Conservation (phyloP, 2,797 vertebrate species). For the Phoxinus dragarum region DNA sequence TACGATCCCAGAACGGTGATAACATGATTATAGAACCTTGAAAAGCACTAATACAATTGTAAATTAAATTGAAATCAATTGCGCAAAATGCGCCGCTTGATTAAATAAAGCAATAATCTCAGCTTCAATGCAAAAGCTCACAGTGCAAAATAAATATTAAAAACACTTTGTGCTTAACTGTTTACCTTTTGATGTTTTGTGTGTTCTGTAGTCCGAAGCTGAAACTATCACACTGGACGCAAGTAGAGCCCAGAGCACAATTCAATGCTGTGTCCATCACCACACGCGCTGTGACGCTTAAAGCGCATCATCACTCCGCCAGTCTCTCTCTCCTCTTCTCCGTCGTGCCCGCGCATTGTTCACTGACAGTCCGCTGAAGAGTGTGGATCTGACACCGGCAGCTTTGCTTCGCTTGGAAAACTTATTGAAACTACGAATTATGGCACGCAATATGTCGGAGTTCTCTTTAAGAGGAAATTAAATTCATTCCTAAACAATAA, state of each 20-base stretch:
- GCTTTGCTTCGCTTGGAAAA: not conserved
- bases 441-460: not conserved
- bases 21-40: not conserved
- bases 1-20: not conserved
- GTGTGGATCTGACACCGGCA: not conserved
- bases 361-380: constrained; percentile 18
- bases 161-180: not conserved
- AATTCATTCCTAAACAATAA: not conserved
- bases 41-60: not conserved
- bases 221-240: not conserved
- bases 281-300: constrained; percentile 21
- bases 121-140: not conserved
- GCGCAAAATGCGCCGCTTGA: not conserved
- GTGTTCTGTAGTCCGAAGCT: not conserved
- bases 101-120: not conserved
- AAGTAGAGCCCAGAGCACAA: not conserved
- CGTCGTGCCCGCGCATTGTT: constrained; percentile 3
- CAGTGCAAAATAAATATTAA: not conserved
- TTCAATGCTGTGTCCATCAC: not conserved
- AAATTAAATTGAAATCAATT: not conserved
- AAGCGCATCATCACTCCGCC: constrained; percentile 25
- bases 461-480: not conserved
- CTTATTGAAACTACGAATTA: constrained; percentile 26
- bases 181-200: not conserved
- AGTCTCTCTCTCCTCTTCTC: not conserved